These are phyloP conservation scores for Biston stratarius DNA, from an alignment of 2,888 invertebrate species.

Conservation along the genomic window DNA sequence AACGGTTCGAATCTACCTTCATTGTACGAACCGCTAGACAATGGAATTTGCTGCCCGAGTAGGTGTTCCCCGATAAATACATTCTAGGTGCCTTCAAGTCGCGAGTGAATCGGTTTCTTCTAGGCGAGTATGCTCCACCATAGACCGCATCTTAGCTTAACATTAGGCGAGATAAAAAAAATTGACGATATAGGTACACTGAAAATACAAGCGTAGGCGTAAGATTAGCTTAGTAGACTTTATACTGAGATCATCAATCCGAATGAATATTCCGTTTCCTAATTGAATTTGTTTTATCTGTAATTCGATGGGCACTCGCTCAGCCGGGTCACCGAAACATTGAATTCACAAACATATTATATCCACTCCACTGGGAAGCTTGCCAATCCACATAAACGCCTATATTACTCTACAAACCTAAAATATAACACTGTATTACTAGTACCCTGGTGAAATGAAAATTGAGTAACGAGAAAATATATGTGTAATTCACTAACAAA, in stretches of 20 bases:
- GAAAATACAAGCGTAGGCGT: background rate
- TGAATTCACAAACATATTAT: conserved; percentile 23
- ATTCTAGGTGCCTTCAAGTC: too few relatives aligned
- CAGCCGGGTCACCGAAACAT: conserved; percentile 11
- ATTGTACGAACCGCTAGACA: too few relatives aligned
- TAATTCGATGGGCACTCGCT: background rate
- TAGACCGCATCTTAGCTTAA: too few relatives aligned
- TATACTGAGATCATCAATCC: background rate
- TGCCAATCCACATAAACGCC: conserved; percentile 45
- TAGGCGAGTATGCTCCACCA: too few relatives aligned
- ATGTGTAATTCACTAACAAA: too few relatives aligned
- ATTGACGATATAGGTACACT: too few relatives aligned
- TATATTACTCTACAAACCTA: conserved; percentile 20
- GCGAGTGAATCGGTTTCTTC: too few relatives aligned
- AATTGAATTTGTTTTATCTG: background rate
- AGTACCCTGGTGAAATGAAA: background rate
- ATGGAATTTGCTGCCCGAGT: too few relatives aligned
- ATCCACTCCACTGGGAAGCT: conserved; percentile 31
- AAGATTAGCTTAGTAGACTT: background rate
- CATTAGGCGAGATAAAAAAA: too few relatives aligned
- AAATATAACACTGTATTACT: conserved; percentile 7
- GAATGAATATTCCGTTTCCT: background rate
- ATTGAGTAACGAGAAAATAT: background rate
- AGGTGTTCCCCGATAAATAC: too few relatives aligned
- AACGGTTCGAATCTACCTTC: too few relatives aligned